Evolutionary conservation across 2,797 vertebrate genomes (phyloP).

Genomic region (Melanotaenia trifasciata): DNA sequence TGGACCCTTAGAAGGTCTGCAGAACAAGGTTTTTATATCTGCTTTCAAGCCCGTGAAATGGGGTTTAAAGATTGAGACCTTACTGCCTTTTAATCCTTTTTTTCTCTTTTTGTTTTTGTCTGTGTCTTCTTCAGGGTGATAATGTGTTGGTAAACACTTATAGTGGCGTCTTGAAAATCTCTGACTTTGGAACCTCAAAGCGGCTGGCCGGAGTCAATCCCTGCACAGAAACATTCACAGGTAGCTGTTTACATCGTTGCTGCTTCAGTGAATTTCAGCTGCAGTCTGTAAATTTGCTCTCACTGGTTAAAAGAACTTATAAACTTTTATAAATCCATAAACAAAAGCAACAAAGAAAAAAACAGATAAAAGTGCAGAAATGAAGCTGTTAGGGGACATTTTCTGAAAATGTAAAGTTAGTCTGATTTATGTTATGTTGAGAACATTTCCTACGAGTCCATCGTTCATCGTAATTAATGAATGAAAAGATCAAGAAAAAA

Average conservation of each 20-base stretch:
- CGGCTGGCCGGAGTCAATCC: conserved; percentile 97
- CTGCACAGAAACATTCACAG: conserved; percentile 98
- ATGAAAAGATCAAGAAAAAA: too few relatives aligned
- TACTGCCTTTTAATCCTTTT: background rate
- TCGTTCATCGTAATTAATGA: too few relatives aligned
- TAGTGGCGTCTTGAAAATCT: conserved; percentile 98
- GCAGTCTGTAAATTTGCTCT: too few relatives aligned
- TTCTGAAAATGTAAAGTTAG: too few relatives aligned
- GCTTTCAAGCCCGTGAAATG: background rate
- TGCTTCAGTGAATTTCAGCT: background rate
- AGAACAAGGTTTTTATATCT: background rate
- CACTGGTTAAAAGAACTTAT: too few relatives aligned
- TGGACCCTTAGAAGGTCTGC: background rate
- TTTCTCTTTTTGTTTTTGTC: background rate
- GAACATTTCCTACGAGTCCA: too few relatives aligned
- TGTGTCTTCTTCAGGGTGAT: conserved; percentile 86
- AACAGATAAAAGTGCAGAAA: too few relatives aligned
- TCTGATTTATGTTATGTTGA: too few relatives aligned
- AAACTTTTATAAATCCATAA: too few relatives aligned
- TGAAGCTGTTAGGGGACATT: too few relatives aligned
- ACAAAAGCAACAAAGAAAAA: too few relatives aligned
- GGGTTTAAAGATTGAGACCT: background rate
- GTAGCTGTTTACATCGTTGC: conserved; percentile 69
- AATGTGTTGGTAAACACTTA: conserved; percentile 99
- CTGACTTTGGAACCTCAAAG: conserved; percentile 98